Percentiles rank a stretch among this genome's conserved stretches.
These are phyloP conservation scores for Pelecanus crispus DNA, from an alignment of 2,113 vertebrate species.

Conservation along the genomic window DNA sequence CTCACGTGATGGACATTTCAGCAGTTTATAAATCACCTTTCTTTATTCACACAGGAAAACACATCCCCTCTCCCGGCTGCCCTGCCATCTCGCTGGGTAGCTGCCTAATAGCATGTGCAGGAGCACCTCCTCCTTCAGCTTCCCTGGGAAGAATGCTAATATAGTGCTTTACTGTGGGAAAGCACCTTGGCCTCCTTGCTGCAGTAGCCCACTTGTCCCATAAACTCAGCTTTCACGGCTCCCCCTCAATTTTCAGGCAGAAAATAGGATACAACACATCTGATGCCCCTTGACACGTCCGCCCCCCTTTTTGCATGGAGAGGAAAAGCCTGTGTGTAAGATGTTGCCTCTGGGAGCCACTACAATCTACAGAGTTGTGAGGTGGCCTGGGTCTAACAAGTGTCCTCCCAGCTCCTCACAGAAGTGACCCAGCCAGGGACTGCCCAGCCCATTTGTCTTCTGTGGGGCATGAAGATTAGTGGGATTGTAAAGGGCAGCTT, in stretches of 20 bases:
- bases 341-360: not conserved
- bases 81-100: not conserved
- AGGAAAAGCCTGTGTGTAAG: not conserved
- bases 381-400: not conserved
- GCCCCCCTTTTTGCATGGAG: accelerated
- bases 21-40: conserved; percentile 3
- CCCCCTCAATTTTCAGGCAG: not conserved
- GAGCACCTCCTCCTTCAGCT: not conserved
- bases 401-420: not conserved
- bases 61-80: not conserved
- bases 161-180: not conserved
- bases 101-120: not conserved
- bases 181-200: not conserved
- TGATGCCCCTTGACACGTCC: not conserved
- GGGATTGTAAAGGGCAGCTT: not conserved
- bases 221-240: not conserved
- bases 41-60: not conserved
- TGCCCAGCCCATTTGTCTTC: not conserved
- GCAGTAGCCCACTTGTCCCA: not conserved
- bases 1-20: not conserved
- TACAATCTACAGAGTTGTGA: accelerated
- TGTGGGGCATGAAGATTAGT: not conserved
- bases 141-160: not conserved
- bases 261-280: not conserved
- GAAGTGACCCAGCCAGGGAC: not conserved